Percentiles rank a stretch among this genome's conserved stretches.
Evolutionary conservation across 2,888 invertebrate species (phyloP).

Genomic region (Mystacides longicornis): DNA sequence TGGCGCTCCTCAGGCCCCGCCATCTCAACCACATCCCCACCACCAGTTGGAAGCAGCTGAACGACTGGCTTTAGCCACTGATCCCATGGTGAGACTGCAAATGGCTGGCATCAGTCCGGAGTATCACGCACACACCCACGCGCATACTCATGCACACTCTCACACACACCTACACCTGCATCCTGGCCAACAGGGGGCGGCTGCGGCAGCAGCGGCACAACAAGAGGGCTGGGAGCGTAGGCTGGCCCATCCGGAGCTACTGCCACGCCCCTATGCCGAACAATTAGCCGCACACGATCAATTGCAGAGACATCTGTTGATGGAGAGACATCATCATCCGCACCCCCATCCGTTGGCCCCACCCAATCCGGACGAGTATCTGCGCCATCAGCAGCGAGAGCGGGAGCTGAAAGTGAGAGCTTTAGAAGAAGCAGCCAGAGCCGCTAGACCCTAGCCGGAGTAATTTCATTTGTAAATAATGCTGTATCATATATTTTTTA

Average conservation of each 20-base stretch:
- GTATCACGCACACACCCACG: conserved; percentile 89
- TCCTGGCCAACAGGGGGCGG: conserved; percentile 64
- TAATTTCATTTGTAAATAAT: too few relatives aligned
- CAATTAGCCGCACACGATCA: conserved; percentile 79
- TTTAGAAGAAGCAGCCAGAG: conserved; percentile 77
- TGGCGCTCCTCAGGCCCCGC: conserved; percentile 44
- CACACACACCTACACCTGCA: conserved; percentile 78
- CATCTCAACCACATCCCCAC: conserved; percentile 50
- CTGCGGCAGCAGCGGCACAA: conserved; percentile 49
- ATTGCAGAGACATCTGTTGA: conserved; percentile 72
- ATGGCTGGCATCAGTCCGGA: conserved; percentile 86
- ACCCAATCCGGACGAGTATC: conserved; percentile 50
- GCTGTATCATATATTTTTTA: too few relatives aligned
- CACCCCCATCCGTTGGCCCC: conserved; percentile 41
- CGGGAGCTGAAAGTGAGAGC: conserved; percentile 80
- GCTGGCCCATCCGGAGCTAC: conserved; percentile 68
- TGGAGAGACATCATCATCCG: conserved; percentile 69
- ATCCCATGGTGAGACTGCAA: conserved; percentile 88
- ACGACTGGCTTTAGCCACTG: conserved; percentile 75
- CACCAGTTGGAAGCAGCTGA: conserved; percentile 69
- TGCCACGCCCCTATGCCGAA: conserved; percentile 75
- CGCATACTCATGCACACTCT: conserved; percentile 86
- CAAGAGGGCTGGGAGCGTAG: conserved; percentile 58
- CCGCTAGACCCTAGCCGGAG: conserved; percentile 37
- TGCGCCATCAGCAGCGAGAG: conserved; percentile 75